Evolutionary conservation across 2,888 invertebrate genomes (phyloP), one percentile per base, ranked within the genome.

Genomic region (Dastarcus helophoroides): DNA sequence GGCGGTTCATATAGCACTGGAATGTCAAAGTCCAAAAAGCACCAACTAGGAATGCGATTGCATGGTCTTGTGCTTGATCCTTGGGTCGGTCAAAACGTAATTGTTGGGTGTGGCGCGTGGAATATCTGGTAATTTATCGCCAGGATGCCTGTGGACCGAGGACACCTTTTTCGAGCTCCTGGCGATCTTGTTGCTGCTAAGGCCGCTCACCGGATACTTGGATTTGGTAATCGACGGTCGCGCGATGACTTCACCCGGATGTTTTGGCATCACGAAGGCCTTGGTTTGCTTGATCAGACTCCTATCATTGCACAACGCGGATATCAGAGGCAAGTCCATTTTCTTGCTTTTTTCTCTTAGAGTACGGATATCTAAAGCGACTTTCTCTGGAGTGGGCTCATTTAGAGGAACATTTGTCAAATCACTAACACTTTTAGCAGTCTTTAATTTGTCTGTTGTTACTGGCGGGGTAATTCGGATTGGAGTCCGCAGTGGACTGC

Each of bases 281-380:
- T 85, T 85, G 29, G 86, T 88, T 63, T 88, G 88, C 62, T 85
- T 86, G 35, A 88, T 67, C 50, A 93, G 69, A 36, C 88, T 84
- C 35, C 84, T 76, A 62, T 93, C 93, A 58, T 91, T 93, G 67
- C 90, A 93, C 45, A 93, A 69, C 8, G 91, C 93, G 36, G 89
- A 84, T 54, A 93, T 90, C 37, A 94, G 67, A 11, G 93, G 93
- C 59, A 93, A 68, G 63, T 90, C 89, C 51, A 90, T 68, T 56
- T 88, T 83, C 56, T 81, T 81, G 63, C 86, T 88, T 64, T 88
- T 85, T 62, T 88, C 88, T 35, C 88, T 72, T 38, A 90, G 66
- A 43, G 82, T 76, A 52, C 81, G 79, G 49, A 89, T 85, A 60
- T 89, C 89, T 39, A 80, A 58, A 43, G 61, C 55, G 22, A 52